These are phyloP conservation scores for Eubucco bourcierii DNA, from an alignment of 2,113 vertebrate species.

Conservation along the genomic window DNA sequence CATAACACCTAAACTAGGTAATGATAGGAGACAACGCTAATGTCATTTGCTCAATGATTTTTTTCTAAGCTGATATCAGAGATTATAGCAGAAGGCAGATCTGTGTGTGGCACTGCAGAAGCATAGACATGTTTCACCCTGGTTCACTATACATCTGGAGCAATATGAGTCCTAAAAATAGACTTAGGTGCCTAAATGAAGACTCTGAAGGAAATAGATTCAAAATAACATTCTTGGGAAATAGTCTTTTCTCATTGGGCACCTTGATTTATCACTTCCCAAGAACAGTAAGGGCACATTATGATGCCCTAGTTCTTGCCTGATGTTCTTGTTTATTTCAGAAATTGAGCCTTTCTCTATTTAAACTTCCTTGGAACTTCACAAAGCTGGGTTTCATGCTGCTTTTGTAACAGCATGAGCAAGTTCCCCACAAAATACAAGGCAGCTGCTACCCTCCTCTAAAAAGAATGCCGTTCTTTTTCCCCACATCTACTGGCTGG, in stretches of 20 bases:
- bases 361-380: not conserved
- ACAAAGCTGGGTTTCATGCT: not conserved
- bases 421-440: not conserved
- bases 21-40: constrained; percentile 11
- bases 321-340: not conserved
- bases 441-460: not conserved
- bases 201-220: not conserved
- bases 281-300: not conserved
- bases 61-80: constrained; percentile 1
- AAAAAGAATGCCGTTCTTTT: not conserved
- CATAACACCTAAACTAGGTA: constrained; percentile 50
- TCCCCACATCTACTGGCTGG: accelerated
- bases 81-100: not conserved
- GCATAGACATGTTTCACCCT: not conserved
- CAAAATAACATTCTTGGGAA: not conserved
- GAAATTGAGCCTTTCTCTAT: not conserved
- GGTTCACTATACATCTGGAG: not conserved
- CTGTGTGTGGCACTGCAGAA: not conserved
- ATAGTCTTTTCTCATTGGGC: not conserved
- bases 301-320: not conserved
- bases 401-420: not conserved
- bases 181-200: not conserved
- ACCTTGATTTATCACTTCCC: not conserved
- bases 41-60: constrained; percentile 39
- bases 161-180: not conserved